These are phyloP conservation scores for Dreissena rostriformis DNA, from an alignment of 1,140 invertebrate species.

Conservation along the genomic window DNA sequence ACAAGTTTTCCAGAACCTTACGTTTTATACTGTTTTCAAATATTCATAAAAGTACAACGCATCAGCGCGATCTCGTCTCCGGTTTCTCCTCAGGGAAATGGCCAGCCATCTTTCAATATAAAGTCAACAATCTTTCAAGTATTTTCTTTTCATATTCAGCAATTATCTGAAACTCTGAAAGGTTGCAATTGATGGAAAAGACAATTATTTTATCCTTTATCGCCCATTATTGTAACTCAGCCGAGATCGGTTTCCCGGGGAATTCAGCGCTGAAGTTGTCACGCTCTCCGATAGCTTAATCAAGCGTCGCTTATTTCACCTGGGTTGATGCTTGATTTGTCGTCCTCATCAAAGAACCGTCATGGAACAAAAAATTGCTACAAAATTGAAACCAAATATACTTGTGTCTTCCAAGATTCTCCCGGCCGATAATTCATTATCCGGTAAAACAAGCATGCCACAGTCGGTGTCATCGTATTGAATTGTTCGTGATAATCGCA, in stretches of 20 bases:
- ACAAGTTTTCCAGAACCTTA: neutral
- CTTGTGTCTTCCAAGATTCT: constrained; percentile 40
- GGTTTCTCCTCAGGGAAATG: neutral
- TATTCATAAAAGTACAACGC: neutral
- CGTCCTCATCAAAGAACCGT: constrained; percentile 51
- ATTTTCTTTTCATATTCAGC: constrained; percentile 35
- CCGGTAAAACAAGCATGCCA: constrained; percentile 7
- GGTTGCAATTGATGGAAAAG: constrained; percentile 52
- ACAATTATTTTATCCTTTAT: constrained; percentile 37
- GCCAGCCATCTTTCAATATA: neutral
- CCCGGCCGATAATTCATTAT: constrained; percentile 37
- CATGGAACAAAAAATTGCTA: constrained; percentile 50
- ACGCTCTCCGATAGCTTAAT: constrained; percentile 43
- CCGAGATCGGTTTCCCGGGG: constrained; percentile 41
- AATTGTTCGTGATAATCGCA: constrained; percentile 37
- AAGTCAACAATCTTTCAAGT: constrained; percentile 26
- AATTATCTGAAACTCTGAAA: constrained; percentile 42
- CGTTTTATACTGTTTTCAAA: neutral
- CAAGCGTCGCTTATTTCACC: constrained; percentile 44
- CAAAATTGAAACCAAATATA: constrained; percentile 57
- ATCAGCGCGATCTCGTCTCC: neutral
- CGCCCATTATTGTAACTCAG: constrained; percentile 42
- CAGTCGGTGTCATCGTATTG: constrained; percentile 39
- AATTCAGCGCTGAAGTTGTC: constrained; percentile 19
- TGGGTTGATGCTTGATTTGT: constrained; percentile 45